Percentiles rank a stretch among this genome's conserved stretches.
phyloP scores from a whole-genome alignment of 2,888 invertebrate genomes.

The Dicyrtomina minuta region DNA sequence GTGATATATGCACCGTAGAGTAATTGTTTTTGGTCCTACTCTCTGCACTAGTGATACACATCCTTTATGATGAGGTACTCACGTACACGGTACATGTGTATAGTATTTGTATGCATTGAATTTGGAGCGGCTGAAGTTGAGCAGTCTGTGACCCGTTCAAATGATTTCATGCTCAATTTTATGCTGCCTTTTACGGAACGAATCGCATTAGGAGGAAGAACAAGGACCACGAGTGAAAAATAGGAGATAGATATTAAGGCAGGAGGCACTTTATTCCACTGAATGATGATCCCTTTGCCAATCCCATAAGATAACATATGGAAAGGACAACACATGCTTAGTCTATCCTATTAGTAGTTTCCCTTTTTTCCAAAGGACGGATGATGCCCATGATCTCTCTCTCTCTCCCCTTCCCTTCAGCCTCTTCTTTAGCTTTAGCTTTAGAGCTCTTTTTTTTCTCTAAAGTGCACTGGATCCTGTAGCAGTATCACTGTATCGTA shows the following conservation, averaged over 20 bases:
- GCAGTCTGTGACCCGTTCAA: conserved; percentile 27
- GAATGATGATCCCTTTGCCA: conserved; percentile 25
- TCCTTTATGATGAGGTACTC: no score
- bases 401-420: not conserved
- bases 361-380: not conserved
- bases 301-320: conserved; percentile 44
- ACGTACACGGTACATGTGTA: not conserved
- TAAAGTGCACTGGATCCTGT: not conserved
- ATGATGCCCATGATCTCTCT: conserved; percentile 6
- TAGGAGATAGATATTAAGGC: conserved; percentile 11
- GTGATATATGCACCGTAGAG: not conserved
- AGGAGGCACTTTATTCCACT: conserved; percentile 23
- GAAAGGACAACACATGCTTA: conserved; percentile 33
- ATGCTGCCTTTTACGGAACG: conserved; percentile 33
- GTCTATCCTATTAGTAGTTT: conserved; percentile 21
- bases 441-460: conserved; percentile 7
- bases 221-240: not conserved
- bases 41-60: not conserved
- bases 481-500: not conserved
- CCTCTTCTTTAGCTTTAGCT: not conserved
- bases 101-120: not conserved
- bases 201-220: conserved; percentile 19
- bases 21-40: conserved; percentile 2
- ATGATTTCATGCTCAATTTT: conserved; percentile 43
- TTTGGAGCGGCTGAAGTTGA: conserved; percentile 10